Percentiles rank a stretch among this genome's conserved stretches.
These are phyloP conservation scores for Branchinecta lindahli DNA, from an alignment of 1,140 invertebrate species.

Conservation along the genomic window DNA sequence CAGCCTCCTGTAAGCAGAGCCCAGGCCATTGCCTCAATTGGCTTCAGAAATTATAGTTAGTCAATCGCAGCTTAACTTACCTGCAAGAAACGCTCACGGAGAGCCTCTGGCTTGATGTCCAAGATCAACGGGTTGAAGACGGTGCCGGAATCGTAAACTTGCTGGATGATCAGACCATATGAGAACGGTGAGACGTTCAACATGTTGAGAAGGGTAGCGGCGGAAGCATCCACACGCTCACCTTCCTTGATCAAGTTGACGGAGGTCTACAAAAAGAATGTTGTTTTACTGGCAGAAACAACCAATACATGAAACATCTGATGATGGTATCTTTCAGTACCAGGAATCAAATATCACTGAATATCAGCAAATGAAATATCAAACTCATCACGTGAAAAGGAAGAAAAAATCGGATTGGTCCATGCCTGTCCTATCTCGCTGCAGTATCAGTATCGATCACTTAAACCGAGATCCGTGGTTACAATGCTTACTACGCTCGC, in stretches of 20 bases:
- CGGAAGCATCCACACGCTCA: conserved; percentile 94
- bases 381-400: no score
- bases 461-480: no score
- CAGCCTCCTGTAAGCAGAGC: no score
- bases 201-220: conserved; percentile 98
- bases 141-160: conserved; percentile 95
- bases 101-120: conserved; percentile 94
- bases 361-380: no score
- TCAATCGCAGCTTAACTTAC: conserved; percentile 25
- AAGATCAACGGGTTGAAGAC: conserved; percentile 91
- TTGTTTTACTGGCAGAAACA: no score
- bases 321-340: not conserved
- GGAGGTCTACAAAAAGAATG: conserved; percentile 15
- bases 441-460: no score
- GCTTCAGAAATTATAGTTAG: no score
- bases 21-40: no score
- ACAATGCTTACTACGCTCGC: no score
- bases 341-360: no score
- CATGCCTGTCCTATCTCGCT: no score
- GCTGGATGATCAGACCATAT: conserved; percentile 77
- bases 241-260: conserved; percentile 62
- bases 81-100: conserved; percentile 72
- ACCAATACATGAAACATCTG: not conserved
- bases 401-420: no score
- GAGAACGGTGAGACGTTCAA: conserved; percentile 99